A percentile compares a stretch with the other conserved stretches of the same genome.
Evolutionary conservation across 2,888 invertebrate species (phyloP).

Genomic region (Caenorhabditis auriculariae): DNA sequence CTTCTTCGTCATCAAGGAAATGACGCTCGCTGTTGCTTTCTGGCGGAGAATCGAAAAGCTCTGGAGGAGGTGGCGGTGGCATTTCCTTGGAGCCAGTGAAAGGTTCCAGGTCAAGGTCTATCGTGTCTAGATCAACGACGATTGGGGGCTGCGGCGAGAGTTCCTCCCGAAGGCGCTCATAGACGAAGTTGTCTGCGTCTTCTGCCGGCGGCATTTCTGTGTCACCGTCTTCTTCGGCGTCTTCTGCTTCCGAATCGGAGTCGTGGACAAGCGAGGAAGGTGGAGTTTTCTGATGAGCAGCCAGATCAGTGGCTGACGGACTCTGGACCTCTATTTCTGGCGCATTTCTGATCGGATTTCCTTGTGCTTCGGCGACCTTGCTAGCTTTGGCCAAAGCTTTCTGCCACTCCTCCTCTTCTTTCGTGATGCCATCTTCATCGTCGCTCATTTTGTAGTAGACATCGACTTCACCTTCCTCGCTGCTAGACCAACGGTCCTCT

Average conservation of each 20-base stretch:
- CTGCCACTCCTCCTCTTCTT: constrained; percentile 36
- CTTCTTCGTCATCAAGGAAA: constrained; percentile 22
- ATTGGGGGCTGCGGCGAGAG: constrained; percentile 48
- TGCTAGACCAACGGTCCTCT: constrained; percentile 38
- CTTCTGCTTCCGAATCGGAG: constrained; percentile 28
- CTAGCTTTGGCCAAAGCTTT: constrained; percentile 22
- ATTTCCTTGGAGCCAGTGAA: constrained; percentile 13
- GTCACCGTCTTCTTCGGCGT: no score
- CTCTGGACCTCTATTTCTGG: background rate
- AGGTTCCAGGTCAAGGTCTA: constrained; percentile 20
- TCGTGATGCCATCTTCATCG: constrained; percentile 41
- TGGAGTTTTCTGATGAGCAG: background rate
- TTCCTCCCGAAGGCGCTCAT: constrained; percentile 56
- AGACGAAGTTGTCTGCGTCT: constrained; percentile 38
- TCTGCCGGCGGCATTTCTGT: no score
- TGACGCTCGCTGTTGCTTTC: constrained; percentile 21
- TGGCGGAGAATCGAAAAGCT: constrained; percentile 29
- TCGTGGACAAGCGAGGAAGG: no score
- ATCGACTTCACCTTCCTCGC: constrained; percentile 46
- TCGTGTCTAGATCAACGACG: constrained; percentile 27
- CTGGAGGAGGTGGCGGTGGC: constrained; percentile 25
- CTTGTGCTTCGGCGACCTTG: no score
- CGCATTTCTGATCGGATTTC: constrained; percentile 1
- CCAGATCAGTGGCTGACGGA: background rate
- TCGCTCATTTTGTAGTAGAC: constrained; percentile 51